Evolutionary conservation across 1,140 invertebrate genomes (phyloP), one percentile per base, ranked within the genome.

Genomic region (Drosophila azteca): DNA sequence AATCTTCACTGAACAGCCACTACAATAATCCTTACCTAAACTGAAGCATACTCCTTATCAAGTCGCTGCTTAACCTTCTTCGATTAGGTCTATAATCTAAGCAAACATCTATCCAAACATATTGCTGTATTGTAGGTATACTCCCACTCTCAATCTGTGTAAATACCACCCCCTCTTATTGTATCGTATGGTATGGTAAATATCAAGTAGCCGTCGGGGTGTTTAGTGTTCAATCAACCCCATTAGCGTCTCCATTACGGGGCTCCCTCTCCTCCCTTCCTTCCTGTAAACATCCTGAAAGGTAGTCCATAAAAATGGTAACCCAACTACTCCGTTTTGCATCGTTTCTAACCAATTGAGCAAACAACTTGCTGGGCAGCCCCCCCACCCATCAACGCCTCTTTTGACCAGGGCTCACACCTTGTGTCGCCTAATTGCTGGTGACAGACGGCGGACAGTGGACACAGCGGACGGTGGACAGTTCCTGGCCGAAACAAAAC

Each of bases 401-500:
- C 61, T 71, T 69, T 44, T 44, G 55, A 60, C 58, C 54, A 64
- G 52, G 44, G 26, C 20, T 39, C 53, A 57, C 63, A 72, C 74
- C 79, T 63, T 58, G 58, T 66, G 66, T 81, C 74, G 66, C 74
- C 60, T 90, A 90, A 90, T 90, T 90, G 87, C 60, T 77, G 82
- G 76, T 90, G 87, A 90, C 87, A 90, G 66, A 80, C 71, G 60
- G 48, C 45, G 64, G 39, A 57, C 52, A 64, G 35, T 35, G 31
- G 31, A 35, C 31, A 35, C 31, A 35, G 31, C 11, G 35, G 35
- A 39, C 35, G 11, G 66, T 69, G 54, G 66, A 46, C 66, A 68
- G 51, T 69, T 50, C 49, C 64, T 69, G 64, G 64, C 68, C 48
- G 69, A 68, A 69, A 69, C 50, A 52, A 63, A 24, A 70, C 51